Percentiles rank a stretch among this genome's conserved stretches.
Conservation (phyloP, 30 jellyfish, hydroid and myxozoan species). For the Aurelia coerulea region DNA sequence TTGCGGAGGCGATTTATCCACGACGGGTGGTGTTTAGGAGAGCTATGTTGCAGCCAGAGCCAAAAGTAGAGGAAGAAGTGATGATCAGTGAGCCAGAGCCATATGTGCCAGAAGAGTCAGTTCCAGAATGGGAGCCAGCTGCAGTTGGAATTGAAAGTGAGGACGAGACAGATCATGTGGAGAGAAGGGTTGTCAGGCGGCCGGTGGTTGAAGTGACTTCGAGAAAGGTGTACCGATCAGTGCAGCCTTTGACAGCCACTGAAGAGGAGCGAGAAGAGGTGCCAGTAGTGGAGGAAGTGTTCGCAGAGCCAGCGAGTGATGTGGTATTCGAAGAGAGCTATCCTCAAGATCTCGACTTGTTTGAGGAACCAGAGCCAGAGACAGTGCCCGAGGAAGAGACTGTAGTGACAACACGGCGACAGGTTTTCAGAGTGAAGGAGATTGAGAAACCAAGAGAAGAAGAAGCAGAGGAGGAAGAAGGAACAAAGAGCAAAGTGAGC, state of each 20-base stretch:
- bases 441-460: not conserved
- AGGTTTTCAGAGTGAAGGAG: conserved; percentile 36
- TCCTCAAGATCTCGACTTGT: conserved; percentile 27
- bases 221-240: conserved; percentile 45
- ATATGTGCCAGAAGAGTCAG: conserved; percentile 39
- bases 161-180: conserved; percentile 33
- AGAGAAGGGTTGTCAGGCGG: conserved; percentile 51
- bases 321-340: conserved; percentile 20
- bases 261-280: conserved; percentile 32
- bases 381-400: not conserved
- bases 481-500: not conserved
- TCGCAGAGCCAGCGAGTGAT: conserved; percentile 70
- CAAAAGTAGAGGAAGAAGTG: conserved; percentile 11
- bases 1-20: conserved; percentile 40
- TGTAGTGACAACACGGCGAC: conserved; percentile 27
- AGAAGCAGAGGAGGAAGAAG: not conserved
- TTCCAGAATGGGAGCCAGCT: conserved; percentile 24
- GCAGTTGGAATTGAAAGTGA: not conserved
- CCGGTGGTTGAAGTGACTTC: conserved; percentile 42
- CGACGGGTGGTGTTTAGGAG: conserved; percentile 49
- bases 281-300: conserved; percentile 61
- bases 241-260: conserved; percentile 1
- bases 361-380: conserved; percentile 64
- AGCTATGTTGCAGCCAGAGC: conserved; percentile 12
- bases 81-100: conserved; percentile 45